Evolutionary conservation across 2,888 invertebrate species (phyloP).

Genomic region (Myathropa florea): DNA sequence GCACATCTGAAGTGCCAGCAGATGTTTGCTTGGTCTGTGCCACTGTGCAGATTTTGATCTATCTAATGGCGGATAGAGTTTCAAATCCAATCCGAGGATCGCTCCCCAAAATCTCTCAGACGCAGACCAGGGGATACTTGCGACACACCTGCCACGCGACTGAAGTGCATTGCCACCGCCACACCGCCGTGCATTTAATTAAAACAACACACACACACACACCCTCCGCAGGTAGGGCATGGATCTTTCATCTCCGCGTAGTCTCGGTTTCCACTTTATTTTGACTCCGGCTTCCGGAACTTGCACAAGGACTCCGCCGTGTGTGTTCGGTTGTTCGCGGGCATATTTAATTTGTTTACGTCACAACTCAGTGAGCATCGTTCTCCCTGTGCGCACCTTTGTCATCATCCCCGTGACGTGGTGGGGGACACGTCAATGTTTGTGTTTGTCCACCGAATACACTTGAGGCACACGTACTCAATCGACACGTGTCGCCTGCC

Average conservation of each 20-base stretch:
- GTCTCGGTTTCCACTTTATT: conserved; percentile 35
- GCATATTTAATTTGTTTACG: conserved; percentile 68
- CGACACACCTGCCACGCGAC: conserved; percentile 65
- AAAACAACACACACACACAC: conserved; percentile 33
- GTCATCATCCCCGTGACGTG: neutral
- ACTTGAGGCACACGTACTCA: no score
- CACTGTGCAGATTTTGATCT: conserved; percentile 31
- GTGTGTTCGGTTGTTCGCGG: conserved; percentile 11
- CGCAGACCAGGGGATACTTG: neutral
- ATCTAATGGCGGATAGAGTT: conserved; percentile 6
- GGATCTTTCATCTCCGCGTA: conserved; percentile 43
- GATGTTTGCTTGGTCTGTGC: conserved; percentile 50
- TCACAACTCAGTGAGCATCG: conserved; percentile 63
- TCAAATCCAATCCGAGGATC: neutral
- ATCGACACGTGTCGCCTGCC: conserved; percentile 57
- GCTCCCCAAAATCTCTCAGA: neutral
- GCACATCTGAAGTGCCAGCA: conserved; percentile 50
- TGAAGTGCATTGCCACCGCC: conserved; percentile 43
- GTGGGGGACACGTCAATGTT: conserved; percentile 31
- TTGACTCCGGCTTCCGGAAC: conserved; percentile 35
- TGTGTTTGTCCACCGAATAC: conserved; percentile 41
- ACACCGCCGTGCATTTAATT: conserved; percentile 56
- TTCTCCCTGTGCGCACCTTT: conserved; percentile 21
- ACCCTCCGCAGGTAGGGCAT: conserved; percentile 28
- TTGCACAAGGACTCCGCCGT: conserved; percentile 55